These are phyloP conservation scores for Kryptopterus vitreolus DNA, from an alignment of 2,797 vertebrate genomes.

Conservation along the genomic window DNA sequence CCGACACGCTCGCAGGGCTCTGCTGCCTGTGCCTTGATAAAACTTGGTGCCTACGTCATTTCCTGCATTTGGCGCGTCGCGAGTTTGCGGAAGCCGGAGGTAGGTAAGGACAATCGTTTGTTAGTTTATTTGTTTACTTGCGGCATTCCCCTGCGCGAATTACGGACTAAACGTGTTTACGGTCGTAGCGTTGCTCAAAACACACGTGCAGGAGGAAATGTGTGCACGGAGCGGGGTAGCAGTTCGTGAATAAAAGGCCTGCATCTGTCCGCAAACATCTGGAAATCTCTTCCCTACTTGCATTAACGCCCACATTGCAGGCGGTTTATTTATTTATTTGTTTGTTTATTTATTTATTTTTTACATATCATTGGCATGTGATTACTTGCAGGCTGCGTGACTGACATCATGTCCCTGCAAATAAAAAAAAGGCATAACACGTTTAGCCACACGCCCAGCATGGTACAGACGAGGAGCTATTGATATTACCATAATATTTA, in stretches of 20 bases:
- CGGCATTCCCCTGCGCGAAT: not conserved
- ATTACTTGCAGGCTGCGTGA: not conserved
- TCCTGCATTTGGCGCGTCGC: constrained; percentile 6
- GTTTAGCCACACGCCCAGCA: constrained; percentile 1
- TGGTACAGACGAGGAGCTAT: not conserved
- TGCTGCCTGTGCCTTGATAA: not conserved
- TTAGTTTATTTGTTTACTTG: not conserved
- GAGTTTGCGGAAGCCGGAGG: constrained; percentile 32
- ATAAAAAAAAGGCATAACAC: not conserved
- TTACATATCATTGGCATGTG: not conserved
- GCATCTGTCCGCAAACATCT: constrained; percentile 14
- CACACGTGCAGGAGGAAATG: not conserved
- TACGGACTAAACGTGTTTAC: not conserved
- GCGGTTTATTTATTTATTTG: no score
- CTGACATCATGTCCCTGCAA: not conserved
- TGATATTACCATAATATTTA: no score
- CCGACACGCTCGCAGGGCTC: not conserved
- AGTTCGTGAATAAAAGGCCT: constrained; percentile 22
- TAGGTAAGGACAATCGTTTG: constrained; percentile 30
- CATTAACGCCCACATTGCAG: not conserved
- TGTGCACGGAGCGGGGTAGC: not conserved
- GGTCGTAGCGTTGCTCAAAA: not conserved
- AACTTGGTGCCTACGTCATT: constrained; percentile 19
- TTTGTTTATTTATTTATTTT: no score
- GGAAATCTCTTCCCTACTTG: not conserved